phyloP scores from a whole-genome alignment of 2,797 vertebrate genomes.

The Hoplostethus mediterraneus region DNA sequence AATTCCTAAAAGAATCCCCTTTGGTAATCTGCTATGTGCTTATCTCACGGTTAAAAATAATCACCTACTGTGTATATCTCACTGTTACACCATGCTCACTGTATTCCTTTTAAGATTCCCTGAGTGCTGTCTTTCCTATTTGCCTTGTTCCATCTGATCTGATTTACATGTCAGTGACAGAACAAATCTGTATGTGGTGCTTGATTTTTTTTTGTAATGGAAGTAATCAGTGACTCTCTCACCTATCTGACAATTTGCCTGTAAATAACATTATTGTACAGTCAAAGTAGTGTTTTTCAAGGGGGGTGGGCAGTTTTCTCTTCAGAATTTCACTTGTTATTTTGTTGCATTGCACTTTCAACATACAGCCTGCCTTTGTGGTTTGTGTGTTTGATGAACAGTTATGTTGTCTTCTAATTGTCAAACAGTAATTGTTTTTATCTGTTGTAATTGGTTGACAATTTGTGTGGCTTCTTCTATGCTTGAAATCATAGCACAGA shows the following conservation, averaged over 20 bases:
- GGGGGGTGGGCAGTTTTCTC: conserved; percentile 30
- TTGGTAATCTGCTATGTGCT: conserved; percentile 9
- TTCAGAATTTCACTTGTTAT: conserved; percentile 16
- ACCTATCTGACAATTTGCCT: conserved; percentile 55
- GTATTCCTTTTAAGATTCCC: conserved; percentile 30
- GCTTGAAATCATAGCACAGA: conserved; percentile 13
- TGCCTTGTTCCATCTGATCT: conserved; percentile 32
- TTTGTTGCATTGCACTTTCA: conserved; percentile 14
- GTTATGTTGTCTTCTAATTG: too few species aligned
- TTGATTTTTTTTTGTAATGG: conserved; percentile 6
- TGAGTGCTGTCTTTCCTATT: conserved; percentile 1
- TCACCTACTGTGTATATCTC: not conserved
- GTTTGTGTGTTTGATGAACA: too few species aligned
- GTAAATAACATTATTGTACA: conserved; percentile 73
- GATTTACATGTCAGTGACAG: conserved; percentile 60
- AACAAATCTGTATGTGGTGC: conserved; percentile 51
- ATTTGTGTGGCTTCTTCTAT: conserved; percentile 1
- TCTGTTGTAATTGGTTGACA: not conserved
- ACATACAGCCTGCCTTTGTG: not conserved
- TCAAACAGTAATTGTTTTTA: too few species aligned
- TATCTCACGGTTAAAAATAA: conserved; percentile 26
- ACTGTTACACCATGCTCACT: not conserved
- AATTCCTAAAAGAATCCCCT: conserved; percentile 7
- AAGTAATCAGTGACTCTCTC: conserved; percentile 44
- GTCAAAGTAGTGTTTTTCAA: conserved; percentile 41